Conservation (phyloP, 2,113 vertebrate genomes). For the Bothrops jararaca region DNA sequence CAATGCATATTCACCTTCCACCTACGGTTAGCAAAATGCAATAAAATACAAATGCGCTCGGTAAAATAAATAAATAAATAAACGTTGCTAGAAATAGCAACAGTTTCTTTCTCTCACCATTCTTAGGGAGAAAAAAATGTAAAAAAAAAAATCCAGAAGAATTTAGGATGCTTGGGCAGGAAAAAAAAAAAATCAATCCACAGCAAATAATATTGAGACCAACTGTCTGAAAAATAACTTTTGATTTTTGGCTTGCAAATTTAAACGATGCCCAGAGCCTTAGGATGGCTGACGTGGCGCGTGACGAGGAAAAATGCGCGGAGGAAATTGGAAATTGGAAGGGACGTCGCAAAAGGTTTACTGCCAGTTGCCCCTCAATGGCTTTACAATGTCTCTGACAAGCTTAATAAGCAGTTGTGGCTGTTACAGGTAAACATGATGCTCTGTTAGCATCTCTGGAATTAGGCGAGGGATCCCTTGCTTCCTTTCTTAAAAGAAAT, state of each 20-base stretch:
- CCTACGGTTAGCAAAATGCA: too few species aligned
- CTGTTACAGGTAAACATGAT: background rate
- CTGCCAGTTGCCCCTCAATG: background rate
- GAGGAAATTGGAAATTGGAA: background rate
- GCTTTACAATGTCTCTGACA: accelerated
- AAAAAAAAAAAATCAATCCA: background rate
- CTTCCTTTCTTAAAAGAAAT: background rate
- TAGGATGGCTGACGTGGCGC: background rate
- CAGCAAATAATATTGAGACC: too few species aligned
- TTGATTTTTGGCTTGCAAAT: background rate
- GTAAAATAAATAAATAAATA: background rate
- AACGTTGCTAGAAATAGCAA: background rate
- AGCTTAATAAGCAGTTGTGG: background rate
- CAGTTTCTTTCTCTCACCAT: background rate
- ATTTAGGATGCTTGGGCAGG: background rate
- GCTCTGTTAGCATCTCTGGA: background rate
- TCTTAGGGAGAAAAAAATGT: background rate
- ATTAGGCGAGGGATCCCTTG: background rate
- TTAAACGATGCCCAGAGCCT: background rate
- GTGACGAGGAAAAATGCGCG: background rate
- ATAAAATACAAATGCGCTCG: background rate
- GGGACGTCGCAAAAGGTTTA: too few species aligned
- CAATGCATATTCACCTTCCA: background rate
- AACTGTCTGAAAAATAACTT: background rate
- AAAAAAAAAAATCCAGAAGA: background rate